These are phyloP conservation scores for Dasyprocta punctata DNA, from an alignment of 2,113 vertebrate species.

Conservation along the genomic window DNA sequence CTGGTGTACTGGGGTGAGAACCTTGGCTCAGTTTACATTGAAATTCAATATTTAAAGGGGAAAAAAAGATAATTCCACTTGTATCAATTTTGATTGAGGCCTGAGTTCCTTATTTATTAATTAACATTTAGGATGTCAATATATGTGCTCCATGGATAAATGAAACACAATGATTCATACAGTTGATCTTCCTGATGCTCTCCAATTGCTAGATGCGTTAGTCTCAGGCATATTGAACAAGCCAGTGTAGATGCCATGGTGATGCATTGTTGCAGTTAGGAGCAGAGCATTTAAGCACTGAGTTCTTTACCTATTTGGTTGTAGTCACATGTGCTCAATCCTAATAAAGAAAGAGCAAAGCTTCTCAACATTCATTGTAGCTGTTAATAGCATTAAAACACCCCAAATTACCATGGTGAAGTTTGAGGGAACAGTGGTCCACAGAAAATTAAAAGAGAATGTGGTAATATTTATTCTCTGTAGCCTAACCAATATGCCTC, in stretches of 20 bases:
- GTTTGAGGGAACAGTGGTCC: constrained; percentile 21
- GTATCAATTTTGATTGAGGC: constrained; percentile 33
- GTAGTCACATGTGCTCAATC: constrained; percentile 28
- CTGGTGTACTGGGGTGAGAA: background rate
- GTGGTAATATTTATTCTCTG: constrained; percentile 25
- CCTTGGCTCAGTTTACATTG: background rate
- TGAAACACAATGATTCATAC: background rate
- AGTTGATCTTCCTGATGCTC: constrained; percentile 54
- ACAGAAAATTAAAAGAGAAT: background rate
- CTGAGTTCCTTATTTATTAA: constrained; percentile 12
- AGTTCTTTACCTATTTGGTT: constrained; percentile 66
- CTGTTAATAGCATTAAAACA: constrained; percentile 55
- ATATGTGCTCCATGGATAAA: background rate
- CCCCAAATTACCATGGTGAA: constrained; percentile 43
- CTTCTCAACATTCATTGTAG: constrained; percentile 40
- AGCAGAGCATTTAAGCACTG: constrained; percentile 59
- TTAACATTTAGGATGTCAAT: constrained; percentile 52
- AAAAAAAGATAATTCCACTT: constrained; percentile 6
- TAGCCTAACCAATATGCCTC: constrained; percentile 17
- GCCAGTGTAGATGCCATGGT: constrained; percentile 4
- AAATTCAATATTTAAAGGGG: background rate
- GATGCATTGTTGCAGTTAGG: constrained; percentile 38
- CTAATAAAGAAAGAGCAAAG: constrained; percentile 58
- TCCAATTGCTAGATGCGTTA: constrained; percentile 26
- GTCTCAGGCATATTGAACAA: constrained; percentile 28